Evolutionary conservation across 1,140 invertebrate species (phyloP), one percentile per base, ranked within the genome.

Genomic region (Nasonia vitripennis): DNA sequence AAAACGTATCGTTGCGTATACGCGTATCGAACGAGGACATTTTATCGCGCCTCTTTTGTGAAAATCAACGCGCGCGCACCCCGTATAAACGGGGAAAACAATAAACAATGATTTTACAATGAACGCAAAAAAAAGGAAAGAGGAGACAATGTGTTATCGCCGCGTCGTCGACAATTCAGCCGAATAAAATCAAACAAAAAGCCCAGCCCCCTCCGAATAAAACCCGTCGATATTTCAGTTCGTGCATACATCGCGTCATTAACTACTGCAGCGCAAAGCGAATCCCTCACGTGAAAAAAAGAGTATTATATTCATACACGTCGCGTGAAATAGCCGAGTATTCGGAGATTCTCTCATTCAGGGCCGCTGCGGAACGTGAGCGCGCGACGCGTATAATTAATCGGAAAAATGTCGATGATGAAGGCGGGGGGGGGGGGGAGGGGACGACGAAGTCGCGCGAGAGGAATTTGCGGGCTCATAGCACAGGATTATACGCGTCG

Each of bases 401-500:
- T 27, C 70, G 73, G 31, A 75, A 71, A 78, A 78, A 77, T 41
- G 37, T 75, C 55, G 23, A 79, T 67, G 48, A 48, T 11, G 48
- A 11, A 27, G 27, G 27, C n/a, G 27, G 11, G 7, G 10, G 48
- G 48, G 12, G 7, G 48, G 12, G 48, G 11, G 27, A 27, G 27
- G 1, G 48, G 2, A 51, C 48, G 48, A 51, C 14, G 6, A 17
- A 62, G 74, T 12, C 6, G 41, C 75, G 5, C 20, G 10, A 74
- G 37, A 62, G 48, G 73, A 70, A 70, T 73, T 73, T 27, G 37
- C 23, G 37, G 34, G 55, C 74, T 78, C 37, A 41, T 31, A 17
- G 67, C 48, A 45, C 48, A 79, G 75, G 79, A 81, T 79, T 84
- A 79, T 62, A n/a, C 55, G 55, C 45, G 68, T n/a, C 78, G 78